These are phyloP conservation scores for Cephus pulcher DNA, from an alignment of 2,888 invertebrate genomes.

Conservation along the genomic window DNA sequence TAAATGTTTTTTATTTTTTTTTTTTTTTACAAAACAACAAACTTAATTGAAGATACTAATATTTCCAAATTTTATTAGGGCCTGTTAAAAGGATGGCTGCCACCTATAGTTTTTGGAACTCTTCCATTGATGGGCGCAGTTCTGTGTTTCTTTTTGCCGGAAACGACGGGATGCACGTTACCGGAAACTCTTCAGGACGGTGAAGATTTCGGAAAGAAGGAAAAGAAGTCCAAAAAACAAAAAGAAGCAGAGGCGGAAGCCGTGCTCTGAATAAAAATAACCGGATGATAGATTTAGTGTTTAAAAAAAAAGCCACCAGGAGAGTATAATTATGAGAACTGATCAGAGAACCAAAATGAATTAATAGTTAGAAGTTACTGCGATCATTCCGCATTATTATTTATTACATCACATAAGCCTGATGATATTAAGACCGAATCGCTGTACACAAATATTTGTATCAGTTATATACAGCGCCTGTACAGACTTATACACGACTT, in stretches of 20 bases:
- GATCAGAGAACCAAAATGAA: conserved; percentile 23
- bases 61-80: conserved; percentile 42
- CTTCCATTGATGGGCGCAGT: conserved; percentile 77
- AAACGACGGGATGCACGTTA: conserved; percentile 80
- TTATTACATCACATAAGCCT: conserved; percentile 29
- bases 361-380: conserved; percentile 23
- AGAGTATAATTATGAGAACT: conserved; percentile 8
- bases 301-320: neutral
- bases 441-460: neutral
- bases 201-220: conserved; percentile 72
- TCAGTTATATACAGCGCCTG: conserved; percentile 1
- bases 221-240: neutral
- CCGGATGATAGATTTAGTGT: too few species aligned
- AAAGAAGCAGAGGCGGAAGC: conserved; percentile 46
- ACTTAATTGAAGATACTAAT: neutral
- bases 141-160: conserved; percentile 78
- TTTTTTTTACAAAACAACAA: neutral
- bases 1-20: neutral
- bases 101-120: conserved; percentile 80
- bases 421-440: conserved; percentile 13
- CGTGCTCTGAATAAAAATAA: conserved; percentile 38
- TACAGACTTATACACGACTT: conserved; percentile 3
- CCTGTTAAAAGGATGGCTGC: conserved; percentile 71
- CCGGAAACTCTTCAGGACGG: conserved; percentile 87
- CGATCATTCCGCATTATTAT: conserved; percentile 45